Conservation (phyloP, 1,140 invertebrate species). For the Mercenaria mercenaria region DNA sequence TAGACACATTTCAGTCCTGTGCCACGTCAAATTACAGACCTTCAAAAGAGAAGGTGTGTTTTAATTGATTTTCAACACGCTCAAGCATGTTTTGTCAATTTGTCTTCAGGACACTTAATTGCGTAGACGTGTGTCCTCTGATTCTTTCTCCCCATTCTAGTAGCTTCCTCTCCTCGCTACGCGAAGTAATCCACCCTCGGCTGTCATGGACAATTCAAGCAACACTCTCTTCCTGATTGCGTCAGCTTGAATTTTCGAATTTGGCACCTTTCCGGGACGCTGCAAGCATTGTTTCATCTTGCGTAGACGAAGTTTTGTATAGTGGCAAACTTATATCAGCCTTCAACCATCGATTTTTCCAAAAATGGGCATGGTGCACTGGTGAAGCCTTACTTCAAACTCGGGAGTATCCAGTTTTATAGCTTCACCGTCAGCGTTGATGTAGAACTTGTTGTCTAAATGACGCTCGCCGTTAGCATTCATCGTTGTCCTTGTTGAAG, state of each 20-base stretch:
- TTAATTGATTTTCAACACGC: background rate
- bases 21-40: background rate
- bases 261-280: background rate
- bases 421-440: slow-evolving; percentile 73
- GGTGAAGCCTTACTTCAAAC: slow-evolving; percentile 59
- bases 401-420: slow-evolving; percentile 61
- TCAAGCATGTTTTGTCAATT: background rate
- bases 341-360: slow-evolving; percentile 58
- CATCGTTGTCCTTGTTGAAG: background rate
- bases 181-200: background rate
- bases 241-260: background rate
- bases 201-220: too few species aligned
- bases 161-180: background rate
- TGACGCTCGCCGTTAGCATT: slow-evolving; percentile 20
- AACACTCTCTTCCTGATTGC: background rate
- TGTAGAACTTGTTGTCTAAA: slow-evolving; percentile 67
- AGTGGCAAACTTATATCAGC: too few species aligned
- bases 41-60: background rate
- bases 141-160: background rate
- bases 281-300: background rate
- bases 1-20: background rate
- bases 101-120: background rate
- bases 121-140: background rate
- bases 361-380: slow-evolving; percentile 56
- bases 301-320: background rate